Evolutionary conservation across 2,888 invertebrate species (phyloP).

Genomic region (Balanococcus diminutus): DNA sequence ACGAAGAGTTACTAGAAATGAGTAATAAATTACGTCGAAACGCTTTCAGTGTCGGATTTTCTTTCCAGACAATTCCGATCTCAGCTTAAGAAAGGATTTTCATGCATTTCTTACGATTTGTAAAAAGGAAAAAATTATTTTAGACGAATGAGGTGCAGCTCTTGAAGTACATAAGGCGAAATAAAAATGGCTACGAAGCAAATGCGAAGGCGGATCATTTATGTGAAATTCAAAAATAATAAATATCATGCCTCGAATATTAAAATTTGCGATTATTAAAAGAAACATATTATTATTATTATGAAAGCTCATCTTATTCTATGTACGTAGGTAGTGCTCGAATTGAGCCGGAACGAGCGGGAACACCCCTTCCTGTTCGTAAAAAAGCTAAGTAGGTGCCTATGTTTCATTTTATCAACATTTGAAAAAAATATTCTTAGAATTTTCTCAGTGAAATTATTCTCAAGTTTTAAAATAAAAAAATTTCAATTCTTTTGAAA

Average conservation of each 20-base stretch:
- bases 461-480: no score
- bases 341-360: no score
- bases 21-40: neutral
- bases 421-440: no score
- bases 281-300: neutral
- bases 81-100: constrained; percentile 3
- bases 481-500: no score
- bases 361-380: no score
- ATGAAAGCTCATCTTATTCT: neutral
- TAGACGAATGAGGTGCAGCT: neutral
- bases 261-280: neutral
- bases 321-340: no score
- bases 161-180: neutral
- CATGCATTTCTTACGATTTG: neutral
- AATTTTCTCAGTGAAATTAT: no score
- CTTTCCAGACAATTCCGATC: neutral
- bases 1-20: neutral
- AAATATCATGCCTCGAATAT: neutral
- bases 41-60: neutral
- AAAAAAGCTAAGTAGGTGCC: no score
- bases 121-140: neutral
- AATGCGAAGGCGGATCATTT: neutral
- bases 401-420: no score
- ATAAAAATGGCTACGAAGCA: neutral
- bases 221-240: neutral